Evolutionary conservation across 64 coral and sea anemone genomes (phyloP).

Genomic region (Cladopsammia gracilis): DNA sequence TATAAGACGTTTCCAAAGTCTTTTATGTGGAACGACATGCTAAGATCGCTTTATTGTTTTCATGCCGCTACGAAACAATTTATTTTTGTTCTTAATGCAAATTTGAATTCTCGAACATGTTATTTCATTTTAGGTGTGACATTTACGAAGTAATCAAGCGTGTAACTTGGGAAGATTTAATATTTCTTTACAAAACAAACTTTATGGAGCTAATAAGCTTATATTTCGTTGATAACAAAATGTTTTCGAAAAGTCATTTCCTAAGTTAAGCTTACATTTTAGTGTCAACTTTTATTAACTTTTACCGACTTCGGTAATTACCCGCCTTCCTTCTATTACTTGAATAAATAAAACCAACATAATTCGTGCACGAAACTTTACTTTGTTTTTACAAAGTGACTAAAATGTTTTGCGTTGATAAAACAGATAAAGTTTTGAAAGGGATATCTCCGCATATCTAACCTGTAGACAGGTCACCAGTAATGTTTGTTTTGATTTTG

Average conservation of each 20-base stretch:
- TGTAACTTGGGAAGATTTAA: not conserved
- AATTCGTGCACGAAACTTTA: not conserved
- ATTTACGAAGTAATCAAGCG: not conserved
- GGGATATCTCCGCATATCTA: not conserved
- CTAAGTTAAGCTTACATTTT: too few species aligned
- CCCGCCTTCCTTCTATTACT: not conserved
- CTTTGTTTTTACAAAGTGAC: not conserved
- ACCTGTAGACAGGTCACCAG: not conserved
- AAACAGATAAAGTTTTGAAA: not conserved
- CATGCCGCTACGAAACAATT: not conserved
- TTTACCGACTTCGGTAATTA: not conserved
- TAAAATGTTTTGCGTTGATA: conserved; percentile 15
- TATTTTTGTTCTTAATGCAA: conserved; percentile 41
- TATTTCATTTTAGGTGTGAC: conserved; percentile 11
- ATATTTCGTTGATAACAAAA: not conserved
- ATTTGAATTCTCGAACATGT: conserved; percentile 31
- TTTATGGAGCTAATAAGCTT: too few species aligned
- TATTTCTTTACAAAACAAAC: not conserved
- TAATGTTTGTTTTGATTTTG: not conserved
- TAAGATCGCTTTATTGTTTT: not conserved
- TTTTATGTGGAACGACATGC: conserved; percentile 1
- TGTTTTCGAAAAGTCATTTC: not conserved
- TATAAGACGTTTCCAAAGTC: conserved; percentile 29
- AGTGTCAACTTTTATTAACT: not conserved
- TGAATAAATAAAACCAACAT: conserved; percentile 2